Evolutionary conservation across 2,888 invertebrate species (phyloP).

Genomic region (Paralinhomoeus sp.): DNA sequence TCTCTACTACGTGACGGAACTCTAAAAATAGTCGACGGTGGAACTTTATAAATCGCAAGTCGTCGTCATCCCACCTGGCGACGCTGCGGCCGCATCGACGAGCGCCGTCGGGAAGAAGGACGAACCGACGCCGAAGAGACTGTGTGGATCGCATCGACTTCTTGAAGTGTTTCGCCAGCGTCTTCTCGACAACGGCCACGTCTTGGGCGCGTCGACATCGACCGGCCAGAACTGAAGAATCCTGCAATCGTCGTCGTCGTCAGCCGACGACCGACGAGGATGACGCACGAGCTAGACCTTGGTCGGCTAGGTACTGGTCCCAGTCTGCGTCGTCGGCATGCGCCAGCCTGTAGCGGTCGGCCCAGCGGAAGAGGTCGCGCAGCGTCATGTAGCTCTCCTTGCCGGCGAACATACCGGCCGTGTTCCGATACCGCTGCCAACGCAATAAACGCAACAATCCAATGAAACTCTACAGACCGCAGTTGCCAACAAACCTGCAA

Average conservation of each 20-base stretch:
- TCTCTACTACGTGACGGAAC: constrained; percentile 73
- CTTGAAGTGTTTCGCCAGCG: constrained; percentile 43
- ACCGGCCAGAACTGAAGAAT: too few relatives aligned
- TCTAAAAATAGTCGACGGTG: too few relatives aligned
- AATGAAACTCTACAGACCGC: too few relatives aligned
- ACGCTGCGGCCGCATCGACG: too few relatives aligned
- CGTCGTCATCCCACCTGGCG: too few relatives aligned
- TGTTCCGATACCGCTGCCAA: constrained; percentile 46
- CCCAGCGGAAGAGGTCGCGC: constrained; percentile 87
- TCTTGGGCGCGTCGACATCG: constrained; percentile 66
- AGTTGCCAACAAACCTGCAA: constrained; percentile 42
- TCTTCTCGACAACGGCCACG: constrained; percentile 50
- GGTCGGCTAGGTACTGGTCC: constrained; percentile 68
- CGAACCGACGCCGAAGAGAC: not conserved
- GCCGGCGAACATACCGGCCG: constrained; percentile 67
- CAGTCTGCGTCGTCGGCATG: constrained; percentile 7
- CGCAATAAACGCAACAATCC: too few relatives aligned
- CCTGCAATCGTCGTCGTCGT: too few relatives aligned
- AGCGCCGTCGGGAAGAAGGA: not conserved
- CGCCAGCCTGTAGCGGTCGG: constrained; percentile 45
- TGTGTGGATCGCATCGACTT: constrained; percentile 37
- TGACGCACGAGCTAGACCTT: constrained; percentile 33
- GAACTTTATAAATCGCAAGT: too few relatives aligned
- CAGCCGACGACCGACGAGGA: too few relatives aligned
- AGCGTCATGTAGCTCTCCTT: constrained; percentile 75